Evolutionary conservation across 2,797 vertebrate genomes (phyloP).

Genomic region (Chloroceryle inda): DNA sequence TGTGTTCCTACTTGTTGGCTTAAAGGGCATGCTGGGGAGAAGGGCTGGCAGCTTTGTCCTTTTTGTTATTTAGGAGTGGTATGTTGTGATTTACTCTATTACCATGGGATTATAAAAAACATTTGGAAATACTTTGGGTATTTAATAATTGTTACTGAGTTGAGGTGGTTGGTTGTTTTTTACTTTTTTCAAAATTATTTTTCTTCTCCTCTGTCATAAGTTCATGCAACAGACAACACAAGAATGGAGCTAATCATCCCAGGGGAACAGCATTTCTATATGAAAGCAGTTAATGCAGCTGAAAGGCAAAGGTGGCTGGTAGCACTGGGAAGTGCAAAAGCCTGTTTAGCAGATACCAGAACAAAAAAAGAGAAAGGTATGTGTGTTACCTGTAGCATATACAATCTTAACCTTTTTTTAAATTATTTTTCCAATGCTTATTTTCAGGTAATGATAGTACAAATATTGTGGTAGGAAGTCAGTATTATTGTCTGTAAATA

Average conservation of each 20-base stretch:
- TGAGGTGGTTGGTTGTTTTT: neutral
- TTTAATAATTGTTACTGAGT: neutral
- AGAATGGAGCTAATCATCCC: constrained; percentile 96
- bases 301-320: constrained; percentile 97
- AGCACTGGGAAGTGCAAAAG: constrained; percentile 94
- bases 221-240: constrained; percentile 91
- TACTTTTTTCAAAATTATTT: neutral
- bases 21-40: neutral
- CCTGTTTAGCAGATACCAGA: constrained; percentile 90
- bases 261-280: constrained; percentile 97
- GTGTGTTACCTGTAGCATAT: neutral
- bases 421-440: neutral
- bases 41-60: neutral
- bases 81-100: neutral
- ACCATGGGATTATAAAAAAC: neutral
- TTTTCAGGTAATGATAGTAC: neutral
- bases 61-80: neutral
- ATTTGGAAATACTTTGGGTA: neutral
- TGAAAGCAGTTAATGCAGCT: constrained; percentile 94
- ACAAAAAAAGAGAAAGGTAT: constrained; percentile 93
- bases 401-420: neutral
- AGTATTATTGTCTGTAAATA: neutral
- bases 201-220: constrained; percentile 71
- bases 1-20: neutral
- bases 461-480: neutral